Conservation (phyloP, 2,113 vertebrate species). For the Riparia riparia region DNA sequence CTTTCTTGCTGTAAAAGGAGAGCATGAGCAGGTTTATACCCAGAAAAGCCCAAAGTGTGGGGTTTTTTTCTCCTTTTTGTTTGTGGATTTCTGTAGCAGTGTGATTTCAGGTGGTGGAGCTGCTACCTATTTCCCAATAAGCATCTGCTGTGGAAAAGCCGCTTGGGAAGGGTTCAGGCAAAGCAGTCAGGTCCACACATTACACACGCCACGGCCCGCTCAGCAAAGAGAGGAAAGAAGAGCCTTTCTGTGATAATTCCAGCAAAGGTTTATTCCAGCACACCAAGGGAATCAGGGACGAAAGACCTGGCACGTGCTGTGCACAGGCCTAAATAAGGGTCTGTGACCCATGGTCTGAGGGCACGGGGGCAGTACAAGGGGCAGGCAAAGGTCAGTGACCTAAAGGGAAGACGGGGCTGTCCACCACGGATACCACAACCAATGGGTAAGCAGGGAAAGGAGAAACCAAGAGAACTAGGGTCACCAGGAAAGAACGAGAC, state of each 20-base stretch:
- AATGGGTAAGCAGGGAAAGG: background rate
- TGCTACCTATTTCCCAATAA: background rate
- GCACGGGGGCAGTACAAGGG: background rate
- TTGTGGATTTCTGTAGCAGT: background rate
- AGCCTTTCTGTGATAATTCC: background rate
- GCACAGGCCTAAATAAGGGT: background rate
- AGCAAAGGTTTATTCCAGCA: background rate
- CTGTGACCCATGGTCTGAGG: background rate
- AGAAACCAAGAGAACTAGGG: background rate
- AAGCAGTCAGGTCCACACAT: background rate
- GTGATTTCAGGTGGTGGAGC: background rate
- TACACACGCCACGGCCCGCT: background rate
- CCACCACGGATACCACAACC: background rate
- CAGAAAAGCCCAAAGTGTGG: rapidly evolving
- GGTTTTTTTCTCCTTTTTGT: background rate
- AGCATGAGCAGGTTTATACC: background rate
- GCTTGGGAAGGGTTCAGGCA: background rate
- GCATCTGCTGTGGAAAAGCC: background rate
- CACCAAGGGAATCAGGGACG: background rate
- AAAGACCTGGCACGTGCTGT: background rate
- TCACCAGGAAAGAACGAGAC: rapidly evolving
- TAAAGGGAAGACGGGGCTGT: background rate
- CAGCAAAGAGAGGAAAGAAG: background rate
- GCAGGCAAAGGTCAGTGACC: background rate
- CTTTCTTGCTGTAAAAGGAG: background rate